A percentile compares a stretch with the other conserved stretches of the same genome.
These are phyloP conservation scores for Megalops cyprinoides DNA, from an alignment of 2,797 vertebrate genomes.

Conservation along the genomic window DNA sequence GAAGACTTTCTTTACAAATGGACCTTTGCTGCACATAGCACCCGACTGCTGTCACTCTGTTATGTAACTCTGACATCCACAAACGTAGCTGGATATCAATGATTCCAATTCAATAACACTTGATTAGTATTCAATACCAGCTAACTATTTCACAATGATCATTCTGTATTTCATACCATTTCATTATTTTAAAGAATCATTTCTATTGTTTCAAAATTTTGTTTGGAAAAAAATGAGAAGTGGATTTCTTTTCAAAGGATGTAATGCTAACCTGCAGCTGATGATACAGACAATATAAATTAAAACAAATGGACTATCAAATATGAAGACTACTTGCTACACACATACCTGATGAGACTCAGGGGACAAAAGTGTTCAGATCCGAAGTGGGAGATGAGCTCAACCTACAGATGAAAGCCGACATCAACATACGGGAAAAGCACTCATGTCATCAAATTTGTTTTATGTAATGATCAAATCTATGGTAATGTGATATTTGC, in stretches of 20 bases:
- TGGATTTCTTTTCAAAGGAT: neutral
- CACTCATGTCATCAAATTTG: neutral
- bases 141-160: neutral
- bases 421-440: neutral
- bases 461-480: constrained; percentile 22
- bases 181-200: neutral
- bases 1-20: neutral
- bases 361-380: constrained; percentile 98
- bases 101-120: no score
- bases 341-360: constrained; percentile 91
- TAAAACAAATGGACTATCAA: neutral
- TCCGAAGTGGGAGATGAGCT: constrained; percentile 95
- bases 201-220: no score
- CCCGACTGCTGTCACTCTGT: neutral
- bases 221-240: no score
- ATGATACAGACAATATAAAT: no score
- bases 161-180: neutral
- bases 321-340: neutral
- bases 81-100: neutral
- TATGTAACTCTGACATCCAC: no score
- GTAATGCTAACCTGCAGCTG: no score
- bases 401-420: constrained; percentile 78
- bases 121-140: no score
- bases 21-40: neutral
- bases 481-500: constrained; percentile 41